phyloP scores from a whole-genome alignment of 2,113 vertebrate genomes.

The Sturnira hondurensis region DNA sequence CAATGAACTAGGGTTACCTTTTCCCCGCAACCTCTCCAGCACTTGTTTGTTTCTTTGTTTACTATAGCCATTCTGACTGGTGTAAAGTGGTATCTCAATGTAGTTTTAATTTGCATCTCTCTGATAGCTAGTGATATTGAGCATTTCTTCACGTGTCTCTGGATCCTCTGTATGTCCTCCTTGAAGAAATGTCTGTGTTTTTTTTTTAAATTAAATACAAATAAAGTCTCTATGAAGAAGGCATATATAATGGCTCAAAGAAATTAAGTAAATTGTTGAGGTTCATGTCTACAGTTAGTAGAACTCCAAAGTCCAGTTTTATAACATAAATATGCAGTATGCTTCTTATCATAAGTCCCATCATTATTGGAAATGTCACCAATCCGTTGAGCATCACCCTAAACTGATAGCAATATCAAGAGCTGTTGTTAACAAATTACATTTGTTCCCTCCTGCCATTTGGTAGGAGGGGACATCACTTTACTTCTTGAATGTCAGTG shows the following conservation, averaged over 20 bases:
- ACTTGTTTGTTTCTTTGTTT: too few relatives aligned
- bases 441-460: neutral
- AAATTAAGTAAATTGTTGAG: neutral
- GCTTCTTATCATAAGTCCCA: neutral
- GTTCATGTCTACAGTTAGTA: neutral
- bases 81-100: too few relatives aligned
- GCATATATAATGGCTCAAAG: neutral
- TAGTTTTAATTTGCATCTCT: too few relatives aligned
- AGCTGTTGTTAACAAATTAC: neutral
- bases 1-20: too few relatives aligned
- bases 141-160: too few relatives aligned
- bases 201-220: neutral
- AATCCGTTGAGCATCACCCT: neutral
- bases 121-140: too few relatives aligned
- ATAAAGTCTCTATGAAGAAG: neutral
- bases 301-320: neutral
- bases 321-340: accelerated
- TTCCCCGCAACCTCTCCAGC: too few relatives aligned
- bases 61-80: too few relatives aligned
- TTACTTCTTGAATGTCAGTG: neutral
- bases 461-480: neutral
- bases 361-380: accelerated
- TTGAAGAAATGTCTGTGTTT: too few relatives aligned
- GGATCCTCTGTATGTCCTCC: too few relatives aligned
- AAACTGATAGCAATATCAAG: neutral